phyloP scores from a whole-genome alignment of 2,888 invertebrate genomes.

The Chymomyza procnemis region DNA sequence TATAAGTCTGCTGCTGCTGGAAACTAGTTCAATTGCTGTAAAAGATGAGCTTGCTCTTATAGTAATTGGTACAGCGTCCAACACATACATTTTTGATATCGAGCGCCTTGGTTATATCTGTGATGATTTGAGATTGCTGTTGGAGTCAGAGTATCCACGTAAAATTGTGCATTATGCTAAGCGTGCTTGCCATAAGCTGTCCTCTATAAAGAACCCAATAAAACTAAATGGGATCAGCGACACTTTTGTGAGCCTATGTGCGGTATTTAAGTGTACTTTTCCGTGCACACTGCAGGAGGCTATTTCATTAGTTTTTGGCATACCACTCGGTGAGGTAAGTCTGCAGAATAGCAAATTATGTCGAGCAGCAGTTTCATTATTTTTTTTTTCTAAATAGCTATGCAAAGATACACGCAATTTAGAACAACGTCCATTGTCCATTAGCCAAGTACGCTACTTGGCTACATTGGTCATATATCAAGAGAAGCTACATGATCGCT shows the following conservation, averaged over 20 bases:
- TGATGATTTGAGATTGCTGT: slow-evolving; percentile 25
- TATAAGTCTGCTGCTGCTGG: slow-evolving; percentile 42
- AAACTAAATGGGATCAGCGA: slow-evolving; percentile 42
- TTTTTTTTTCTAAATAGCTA: background rate
- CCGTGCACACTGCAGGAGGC: slow-evolving; percentile 38
- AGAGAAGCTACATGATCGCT: background rate
- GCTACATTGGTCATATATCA: background rate
- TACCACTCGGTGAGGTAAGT: slow-evolving; percentile 14
- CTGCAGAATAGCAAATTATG: background rate
- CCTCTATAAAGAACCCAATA: slow-evolving; percentile 18
- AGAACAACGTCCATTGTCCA: background rate
- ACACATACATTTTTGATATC: slow-evolving; percentile 48
- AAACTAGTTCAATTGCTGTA: slow-evolving; percentile 54
- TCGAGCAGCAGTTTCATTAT: background rate
- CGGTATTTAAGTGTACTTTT: slow-evolving; percentile 26
- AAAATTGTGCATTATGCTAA: slow-evolving; percentile 58
- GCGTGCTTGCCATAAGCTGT: slow-evolving; percentile 44
- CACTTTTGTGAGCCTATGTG: slow-evolving; percentile 50
- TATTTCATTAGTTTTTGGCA: slow-evolving; percentile 29
- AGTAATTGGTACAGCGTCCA: slow-evolving; percentile 44
- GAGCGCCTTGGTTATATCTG: slow-evolving; percentile 40
- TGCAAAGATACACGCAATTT: background rate
- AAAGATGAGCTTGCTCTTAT: slow-evolving; percentile 37
- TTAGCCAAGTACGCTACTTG: background rate
- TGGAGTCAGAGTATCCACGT: slow-evolving; percentile 33